Evolutionary conservation across 2,113 vertebrate genomes (phyloP).

Genomic region (Cryptomyrus ogoouensis): DNA sequence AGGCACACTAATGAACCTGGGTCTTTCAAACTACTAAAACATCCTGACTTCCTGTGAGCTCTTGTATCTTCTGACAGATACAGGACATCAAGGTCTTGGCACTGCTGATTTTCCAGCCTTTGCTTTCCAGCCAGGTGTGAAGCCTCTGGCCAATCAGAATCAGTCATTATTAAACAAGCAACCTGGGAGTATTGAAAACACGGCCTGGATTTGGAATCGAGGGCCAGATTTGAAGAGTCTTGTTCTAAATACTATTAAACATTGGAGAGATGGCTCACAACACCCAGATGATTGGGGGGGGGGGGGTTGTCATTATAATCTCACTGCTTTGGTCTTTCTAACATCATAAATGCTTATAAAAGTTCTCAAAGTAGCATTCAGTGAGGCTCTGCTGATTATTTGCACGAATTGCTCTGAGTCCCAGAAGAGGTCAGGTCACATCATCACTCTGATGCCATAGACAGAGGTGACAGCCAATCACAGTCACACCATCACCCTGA

Average conservation of each 20-base stretch:
- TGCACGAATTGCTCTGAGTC: not conserved
- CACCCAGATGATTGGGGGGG: not conserved
- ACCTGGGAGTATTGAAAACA: not conserved
- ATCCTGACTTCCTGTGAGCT: not conserved
- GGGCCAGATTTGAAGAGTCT: too few relatives aligned
- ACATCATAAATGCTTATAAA: not conserved
- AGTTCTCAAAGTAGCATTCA: not conserved
- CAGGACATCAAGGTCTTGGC: not conserved
- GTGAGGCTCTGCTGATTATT: not conserved
- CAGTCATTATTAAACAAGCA: not conserved
- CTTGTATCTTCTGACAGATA: not conserved
- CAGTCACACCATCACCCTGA: not conserved
- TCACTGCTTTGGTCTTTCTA: not conserved
- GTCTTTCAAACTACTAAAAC: not conserved
- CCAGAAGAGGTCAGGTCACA: not conserved
- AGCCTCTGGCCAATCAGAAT: not conserved
- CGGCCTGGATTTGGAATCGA: not conserved
- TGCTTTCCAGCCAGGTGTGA: not conserved
- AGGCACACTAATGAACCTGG: not conserved
- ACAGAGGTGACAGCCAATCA: too few relatives aligned
- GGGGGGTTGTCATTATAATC: not conserved
- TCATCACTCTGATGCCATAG: not conserved
- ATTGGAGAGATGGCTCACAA: not conserved
- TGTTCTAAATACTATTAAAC: not conserved
- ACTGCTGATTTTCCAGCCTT: not conserved